Base-by-base conservation (phyloP, 2,888 invertebrate species). In the Syrphus vitripennis region DNA sequence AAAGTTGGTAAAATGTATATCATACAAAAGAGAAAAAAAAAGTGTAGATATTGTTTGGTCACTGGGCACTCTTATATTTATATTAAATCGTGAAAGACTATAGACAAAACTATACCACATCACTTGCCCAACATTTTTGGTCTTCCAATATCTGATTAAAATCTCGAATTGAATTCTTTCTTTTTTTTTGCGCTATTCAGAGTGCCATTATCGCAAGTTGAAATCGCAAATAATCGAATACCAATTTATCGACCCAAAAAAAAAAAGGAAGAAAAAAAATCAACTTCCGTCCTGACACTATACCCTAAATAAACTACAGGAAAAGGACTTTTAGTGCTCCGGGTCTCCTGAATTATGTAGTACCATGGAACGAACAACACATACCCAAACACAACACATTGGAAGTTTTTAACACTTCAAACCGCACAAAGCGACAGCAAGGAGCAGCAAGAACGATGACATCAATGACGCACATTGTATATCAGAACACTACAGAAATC, bases 141-240 rank as follows among this genome's bases (percentile, higher is more conserved):
- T 26, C 12, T 50, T 7, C 50, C 24, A 50, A 50, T 26, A 50
- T 50, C 24, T 50, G 50, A 50, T 50, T 50, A 50, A 50, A 26
- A 50, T 50, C 50, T 50, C 50, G 26, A 50, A n/a, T 50, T 45
- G 19, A 21, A 45, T 45, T 10, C 31, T 34, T 37, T 31, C 21
- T 37, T 21, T 59, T 59, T 37, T 19, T n/a, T n/a, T n/a, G n/a
- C n/a, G n/a, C n/a, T n/a, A n/a, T n/a, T n/a, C n/a, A n/a, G n/a
- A 37, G 19, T 14, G 14, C 59, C 34, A 59, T 59, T 59, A 59
- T 59, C 59, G 14, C 21, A 37, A 37, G 59, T 37, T 59, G 59
- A 59, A 59, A 59, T 59, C 59, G 21, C 59, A 59, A 59, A 59
- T 59, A 59, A 59, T 59, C 59, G 59, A 59, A 59, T 59, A 14